phyloP scores from a whole-genome alignment of 2,888 invertebrate genomes.

The Dichetophora obliterata region DNA sequence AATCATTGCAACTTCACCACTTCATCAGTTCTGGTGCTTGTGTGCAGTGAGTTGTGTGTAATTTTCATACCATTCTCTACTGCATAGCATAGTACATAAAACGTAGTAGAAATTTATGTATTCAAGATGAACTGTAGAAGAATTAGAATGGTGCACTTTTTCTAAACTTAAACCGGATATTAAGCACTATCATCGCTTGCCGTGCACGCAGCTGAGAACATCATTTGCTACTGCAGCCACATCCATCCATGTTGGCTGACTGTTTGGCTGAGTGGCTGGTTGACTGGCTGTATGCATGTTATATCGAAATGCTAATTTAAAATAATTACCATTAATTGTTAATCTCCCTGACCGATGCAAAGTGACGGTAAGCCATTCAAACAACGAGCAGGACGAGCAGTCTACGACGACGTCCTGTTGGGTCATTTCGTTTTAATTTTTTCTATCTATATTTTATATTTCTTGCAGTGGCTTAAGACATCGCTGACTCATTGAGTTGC shows the following conservation, averaged over 20 bases:
- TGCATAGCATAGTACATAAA: too few relatives aligned
- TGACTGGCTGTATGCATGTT: constrained; percentile 13
- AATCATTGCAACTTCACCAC: constrained; percentile 41
- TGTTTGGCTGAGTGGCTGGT: too few relatives aligned
- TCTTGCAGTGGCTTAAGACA: neutral
- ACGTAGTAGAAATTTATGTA: too few relatives aligned
- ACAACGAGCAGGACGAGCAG: neutral
- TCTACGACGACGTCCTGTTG: constrained; percentile 15
- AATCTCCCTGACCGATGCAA: constrained; percentile 43
- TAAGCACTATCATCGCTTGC: too few relatives aligned
- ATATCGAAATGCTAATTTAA: constrained; percentile 56
- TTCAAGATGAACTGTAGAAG: too few relatives aligned
- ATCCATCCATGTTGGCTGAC: too few relatives aligned
- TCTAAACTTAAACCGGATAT: too few relatives aligned
- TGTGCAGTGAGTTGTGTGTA: too few relatives aligned
- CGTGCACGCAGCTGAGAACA: neutral
- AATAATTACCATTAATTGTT: constrained; percentile 60
- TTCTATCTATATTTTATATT: neutral
- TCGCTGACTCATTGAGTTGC: too few relatives aligned
- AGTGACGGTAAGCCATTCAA: constrained; percentile 8
- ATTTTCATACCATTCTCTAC: too few relatives aligned
- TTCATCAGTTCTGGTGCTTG: constrained; percentile 35
- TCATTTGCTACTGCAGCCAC: neutral
- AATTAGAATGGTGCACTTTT: too few relatives aligned
- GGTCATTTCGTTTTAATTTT: neutral